phyloP scores from a whole-genome alignment of 1,140 invertebrate species.

The Archivesica marissinica region DNA sequence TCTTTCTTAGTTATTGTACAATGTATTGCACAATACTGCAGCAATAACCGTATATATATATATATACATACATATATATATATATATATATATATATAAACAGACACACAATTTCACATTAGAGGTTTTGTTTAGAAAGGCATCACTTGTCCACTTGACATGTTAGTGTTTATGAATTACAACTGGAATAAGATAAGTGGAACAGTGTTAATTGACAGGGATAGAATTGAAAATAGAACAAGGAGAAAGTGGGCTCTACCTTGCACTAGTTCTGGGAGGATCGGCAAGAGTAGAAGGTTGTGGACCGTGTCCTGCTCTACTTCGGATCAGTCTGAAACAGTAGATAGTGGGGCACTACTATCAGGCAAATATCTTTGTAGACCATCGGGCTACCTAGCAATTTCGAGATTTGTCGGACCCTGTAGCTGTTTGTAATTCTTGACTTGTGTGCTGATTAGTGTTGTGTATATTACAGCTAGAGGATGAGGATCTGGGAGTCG shows the following conservation, averaged over 20 bases:
- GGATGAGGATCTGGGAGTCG: constrained; percentile 85
- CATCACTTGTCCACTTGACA: not conserved
- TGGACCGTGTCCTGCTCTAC: too few relatives aligned
- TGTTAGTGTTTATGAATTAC: not conserved
- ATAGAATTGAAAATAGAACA: not conserved
- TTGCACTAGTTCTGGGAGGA: too few relatives aligned
- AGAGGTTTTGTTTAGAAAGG: not conserved
- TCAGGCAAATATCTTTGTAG: not conserved
- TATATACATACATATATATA: too few relatives aligned
- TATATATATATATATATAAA: too few relatives aligned
- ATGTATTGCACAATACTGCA: constrained; percentile 2
- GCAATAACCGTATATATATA: too few relatives aligned
- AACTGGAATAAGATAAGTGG: too few relatives aligned
- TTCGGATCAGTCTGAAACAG: too few relatives aligned
- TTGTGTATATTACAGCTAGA: constrained; percentile 73
- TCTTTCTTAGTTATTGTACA: not conserved
- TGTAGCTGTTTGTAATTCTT: too few relatives aligned
- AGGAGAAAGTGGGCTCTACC: not conserved
- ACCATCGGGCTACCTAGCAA: not conserved
- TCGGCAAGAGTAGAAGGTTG: too few relatives aligned
- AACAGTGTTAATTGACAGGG: not conserved
- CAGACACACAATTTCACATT: too few relatives aligned
- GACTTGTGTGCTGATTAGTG: constrained; percentile 82
- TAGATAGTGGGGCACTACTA: too few relatives aligned
- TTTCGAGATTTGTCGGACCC: too few relatives aligned